A percentile compares a stretch with the other conserved stretches of the same genome.
Conservation (phyloP, 2,797 vertebrate genomes). For the Syndactyla subalaris region DNA sequence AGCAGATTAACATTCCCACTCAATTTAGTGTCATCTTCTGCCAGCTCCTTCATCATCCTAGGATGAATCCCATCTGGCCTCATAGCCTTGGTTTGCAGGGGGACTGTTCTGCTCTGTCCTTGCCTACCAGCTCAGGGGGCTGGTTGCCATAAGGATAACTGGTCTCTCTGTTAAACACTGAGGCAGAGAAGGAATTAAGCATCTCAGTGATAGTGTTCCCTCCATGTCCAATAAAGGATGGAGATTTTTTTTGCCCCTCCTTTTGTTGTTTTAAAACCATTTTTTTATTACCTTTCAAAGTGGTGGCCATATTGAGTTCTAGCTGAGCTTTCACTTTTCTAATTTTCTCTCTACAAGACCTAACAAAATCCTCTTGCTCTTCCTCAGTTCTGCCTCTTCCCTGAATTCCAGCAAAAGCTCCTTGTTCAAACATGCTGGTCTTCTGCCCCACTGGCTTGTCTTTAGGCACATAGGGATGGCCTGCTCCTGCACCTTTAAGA, state of each 20-base stretch:
- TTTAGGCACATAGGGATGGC: not conserved
- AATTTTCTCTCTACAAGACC: not conserved
- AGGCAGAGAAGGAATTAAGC: not conserved
- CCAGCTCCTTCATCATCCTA: not conserved
- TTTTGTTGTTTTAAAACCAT: not conserved
- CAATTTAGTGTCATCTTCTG: accelerated
- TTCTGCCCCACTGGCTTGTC: not conserved
- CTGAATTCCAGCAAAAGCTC: not conserved
- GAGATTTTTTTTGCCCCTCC: not conserved
- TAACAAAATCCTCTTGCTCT: not conserved
- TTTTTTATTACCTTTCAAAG: not conserved
- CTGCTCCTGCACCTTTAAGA: not conserved
- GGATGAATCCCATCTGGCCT: not conserved
- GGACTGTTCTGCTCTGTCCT: not conserved
- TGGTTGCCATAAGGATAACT: not conserved
- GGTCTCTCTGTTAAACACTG: not conserved
- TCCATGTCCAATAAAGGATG: not conserved
- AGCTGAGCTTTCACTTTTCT: not conserved
- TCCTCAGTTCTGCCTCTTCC: accelerated
- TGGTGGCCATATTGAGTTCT: not conserved
- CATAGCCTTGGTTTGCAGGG: not conserved
- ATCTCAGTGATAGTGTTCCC: not conserved
- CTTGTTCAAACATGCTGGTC: not conserved
- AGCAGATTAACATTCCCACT: not conserved
- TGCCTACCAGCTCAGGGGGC: not conserved